A percentile compares a stretch with the other conserved stretches of the same genome.
Evolutionary conservation across 1,140 invertebrate genomes (phyloP).

Genomic region (Anadara kagoshimensis): DNA sequence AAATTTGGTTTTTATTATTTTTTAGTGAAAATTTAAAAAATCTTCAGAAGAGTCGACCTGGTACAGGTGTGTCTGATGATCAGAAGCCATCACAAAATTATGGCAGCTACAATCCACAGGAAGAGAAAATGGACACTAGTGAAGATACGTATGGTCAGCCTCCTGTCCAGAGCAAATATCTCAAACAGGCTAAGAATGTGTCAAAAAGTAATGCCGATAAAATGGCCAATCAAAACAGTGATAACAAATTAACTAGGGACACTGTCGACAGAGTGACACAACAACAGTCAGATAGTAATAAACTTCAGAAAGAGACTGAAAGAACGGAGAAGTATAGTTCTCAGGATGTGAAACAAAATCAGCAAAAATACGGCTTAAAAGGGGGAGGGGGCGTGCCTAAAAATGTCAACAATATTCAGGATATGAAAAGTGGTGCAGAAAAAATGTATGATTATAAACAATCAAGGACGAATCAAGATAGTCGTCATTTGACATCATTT

Average conservation of each 20-base stretch:
- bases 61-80: constrained; percentile 27
- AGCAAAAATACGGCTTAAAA: constrained; percentile 19
- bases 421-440: no score
- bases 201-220: constrained; percentile 53
- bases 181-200: constrained; percentile 58
- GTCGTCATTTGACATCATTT: no score
- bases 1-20: constrained; percentile 1
- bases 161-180: constrained; percentile 56
- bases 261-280: not conserved
- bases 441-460: no score
- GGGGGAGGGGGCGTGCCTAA: not conserved
- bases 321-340: constrained; percentile 26
- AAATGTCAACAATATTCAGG: no score
- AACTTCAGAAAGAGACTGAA: constrained; percentile 11
- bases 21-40: constrained; percentile 61
- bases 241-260: constrained; percentile 28
- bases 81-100: constrained; percentile 12
- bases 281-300: no score
- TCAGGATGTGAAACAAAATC: constrained; percentile 12
- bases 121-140: constrained; percentile 54
- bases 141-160: constrained; percentile 39
- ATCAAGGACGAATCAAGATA: no score
- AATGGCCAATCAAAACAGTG: constrained; percentile 28
- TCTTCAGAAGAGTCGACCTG: constrained; percentile 42
- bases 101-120: constrained; percentile 32